phyloP scores from a whole-genome alignment of 1,140 invertebrate species.

The Monomorium pharaonis region DNA sequence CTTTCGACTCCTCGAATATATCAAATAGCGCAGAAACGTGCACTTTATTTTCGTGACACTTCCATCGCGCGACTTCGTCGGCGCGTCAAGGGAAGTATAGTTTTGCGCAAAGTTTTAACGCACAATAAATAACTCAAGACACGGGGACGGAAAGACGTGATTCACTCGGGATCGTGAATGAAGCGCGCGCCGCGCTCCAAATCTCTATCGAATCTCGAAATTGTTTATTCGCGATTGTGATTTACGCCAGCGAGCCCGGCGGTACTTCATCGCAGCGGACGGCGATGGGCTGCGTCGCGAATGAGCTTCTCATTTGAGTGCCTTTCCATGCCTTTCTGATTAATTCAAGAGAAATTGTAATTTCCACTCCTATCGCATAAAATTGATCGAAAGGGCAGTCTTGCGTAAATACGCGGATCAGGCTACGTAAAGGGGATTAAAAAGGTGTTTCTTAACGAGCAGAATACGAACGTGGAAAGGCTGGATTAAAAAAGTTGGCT shows the following conservation, averaged over 20 bases:
- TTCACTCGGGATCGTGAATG: slow-evolving; percentile 43
- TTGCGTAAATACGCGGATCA: slow-evolving; percentile 47
- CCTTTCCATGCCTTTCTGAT: slow-evolving; percentile 17
- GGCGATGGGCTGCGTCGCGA: neutral
- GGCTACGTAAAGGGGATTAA: slow-evolving; percentile 35
- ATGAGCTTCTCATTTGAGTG: slow-evolving; percentile 21
- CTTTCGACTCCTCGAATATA: slow-evolving; percentile 1
- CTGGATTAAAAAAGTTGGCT: slow-evolving; percentile 39
- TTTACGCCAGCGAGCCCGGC: slow-evolving; percentile 12
- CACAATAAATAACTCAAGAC: slow-evolving; percentile 50
- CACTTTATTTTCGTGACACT: slow-evolving; percentile 42
- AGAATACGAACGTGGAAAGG: slow-evolving; percentile 13
- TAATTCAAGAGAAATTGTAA: slow-evolving; percentile 48
- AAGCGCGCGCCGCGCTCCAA: neutral
- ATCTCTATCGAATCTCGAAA: slow-evolving; percentile 49
- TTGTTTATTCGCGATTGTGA: slow-evolving; percentile 51
- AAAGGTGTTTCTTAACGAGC: slow-evolving; percentile 56
- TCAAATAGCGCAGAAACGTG: slow-evolving; percentile 13
- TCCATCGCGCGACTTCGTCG: slow-evolving; percentile 3
- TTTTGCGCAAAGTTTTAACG: slow-evolving; percentile 54
- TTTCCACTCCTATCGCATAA: slow-evolving; percentile 27
- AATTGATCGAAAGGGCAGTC: slow-evolving; percentile 45
- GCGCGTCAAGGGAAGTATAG: slow-evolving; percentile 23
- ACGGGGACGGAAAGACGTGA: slow-evolving; percentile 29
- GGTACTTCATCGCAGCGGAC: slow-evolving; percentile 4